Base-by-base conservation (phyloP, 2,888 invertebrate genomes). In the Petrolisthes manimaculis region DNA sequence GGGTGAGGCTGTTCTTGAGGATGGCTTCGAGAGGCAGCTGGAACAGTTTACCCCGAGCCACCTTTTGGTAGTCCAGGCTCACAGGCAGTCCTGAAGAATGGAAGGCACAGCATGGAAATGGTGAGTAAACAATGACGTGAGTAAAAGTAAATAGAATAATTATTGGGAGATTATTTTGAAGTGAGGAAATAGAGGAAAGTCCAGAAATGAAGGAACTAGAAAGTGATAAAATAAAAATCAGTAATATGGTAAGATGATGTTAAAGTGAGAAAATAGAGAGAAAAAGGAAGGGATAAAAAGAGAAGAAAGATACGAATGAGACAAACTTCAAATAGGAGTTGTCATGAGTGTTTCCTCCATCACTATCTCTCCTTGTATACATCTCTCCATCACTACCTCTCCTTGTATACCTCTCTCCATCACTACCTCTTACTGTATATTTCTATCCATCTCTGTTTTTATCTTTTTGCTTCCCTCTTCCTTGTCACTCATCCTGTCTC, bases 1-100 rank as follows among this genome's bases (percentile, higher is more conserved):
- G 93, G 6, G 96, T 96, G 77, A 96, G 94, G 92, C 95, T 96
- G 92, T 96, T 96, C 92, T 96, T 96, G 83, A 97, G 93, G 84
- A 97, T 94, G 91, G 96, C 95, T 92, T 95, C 95, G 90, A 96
- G 93, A 0, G 95, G 95, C 91, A 97, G 93, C 91, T 95, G 94
- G 91, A 94, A 94, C 85, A 95, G 92, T 91, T 94, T 94, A 78
- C 93, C 92, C 21, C 94, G 86, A 3, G 91, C 89, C 85, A 89
- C 55, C 18, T 89, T 84, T 18, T 78, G 84, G 53, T 89, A 87
- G 80, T 90, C 90, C 21, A 89, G 81, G 83, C 89, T 90, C 37
- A 90, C 83, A 24, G 91, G 88, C 54, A 91, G 84, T 24, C 91
- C 90, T 91, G 86, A 56, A 53, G 55, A 0, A 14, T n/a, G 71